Evolutionary conservation across 2,888 invertebrate species (phyloP).

Genomic region (Lithophane ornitopus): DNA sequence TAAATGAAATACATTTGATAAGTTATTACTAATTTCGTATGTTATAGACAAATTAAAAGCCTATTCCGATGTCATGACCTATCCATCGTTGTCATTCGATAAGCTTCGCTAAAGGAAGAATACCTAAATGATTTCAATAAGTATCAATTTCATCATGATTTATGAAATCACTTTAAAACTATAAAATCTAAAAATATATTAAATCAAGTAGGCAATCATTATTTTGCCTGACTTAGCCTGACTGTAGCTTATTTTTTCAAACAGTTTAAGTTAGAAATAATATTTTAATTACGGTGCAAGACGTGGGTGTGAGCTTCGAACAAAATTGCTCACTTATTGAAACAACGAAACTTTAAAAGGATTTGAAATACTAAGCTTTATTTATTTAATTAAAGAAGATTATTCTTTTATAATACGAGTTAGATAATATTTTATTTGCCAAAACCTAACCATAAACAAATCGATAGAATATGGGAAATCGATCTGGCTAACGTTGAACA

Average conservation of each 20-base stretch:
- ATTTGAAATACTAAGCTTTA: constrained; percentile 17
- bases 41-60: background rate
- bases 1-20: constrained; percentile 22
- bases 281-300: constrained; percentile 37
- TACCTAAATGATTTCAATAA: background rate
- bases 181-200: background rate
- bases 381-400: constrained; percentile 17
- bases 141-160: background rate
- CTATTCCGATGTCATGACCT: background rate
- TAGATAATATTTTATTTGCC: background rate
- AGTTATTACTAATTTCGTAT: constrained; percentile 1
- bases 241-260: constrained; percentile 8
- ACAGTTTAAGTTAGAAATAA: constrained; percentile 12
- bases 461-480: constrained; percentile 9
- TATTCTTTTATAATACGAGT: background rate
- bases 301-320: constrained; percentile 40
- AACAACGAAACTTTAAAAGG: constrained; percentile 11
- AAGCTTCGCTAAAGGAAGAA: background rate
- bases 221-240: background rate
- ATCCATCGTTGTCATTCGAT: background rate
- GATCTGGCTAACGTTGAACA: background rate
- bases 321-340: constrained; percentile 40
- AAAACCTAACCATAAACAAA: background rate
- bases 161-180: background rate
- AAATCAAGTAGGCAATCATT: background rate